These are phyloP conservation scores for Otolemur garnettii DNA, from an alignment of 2,113 vertebrate genomes.

Conservation along the genomic window DNA sequence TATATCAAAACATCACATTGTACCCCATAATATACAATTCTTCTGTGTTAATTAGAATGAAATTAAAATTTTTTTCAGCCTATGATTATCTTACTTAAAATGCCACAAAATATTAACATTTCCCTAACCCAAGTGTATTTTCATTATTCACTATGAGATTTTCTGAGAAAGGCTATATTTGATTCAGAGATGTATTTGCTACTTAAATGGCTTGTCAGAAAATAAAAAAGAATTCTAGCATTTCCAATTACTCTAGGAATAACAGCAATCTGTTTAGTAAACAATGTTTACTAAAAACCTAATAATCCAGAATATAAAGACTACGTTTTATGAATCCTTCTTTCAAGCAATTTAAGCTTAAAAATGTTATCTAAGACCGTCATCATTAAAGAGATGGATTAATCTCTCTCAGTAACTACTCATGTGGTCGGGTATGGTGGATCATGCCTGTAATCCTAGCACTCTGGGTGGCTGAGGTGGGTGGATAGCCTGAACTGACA, in stretches of 20 bases:
- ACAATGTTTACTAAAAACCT: conserved; percentile 40
- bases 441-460: too few species aligned
- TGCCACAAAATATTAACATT: conserved; percentile 47
- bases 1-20: not conserved
- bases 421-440: too few species aligned
- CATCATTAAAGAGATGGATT: not conserved
- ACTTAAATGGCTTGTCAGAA: conserved; percentile 39
- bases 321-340: conserved; percentile 15
- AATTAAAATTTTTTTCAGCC: not conserved
- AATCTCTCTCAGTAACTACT: not conserved
- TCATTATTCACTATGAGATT: conserved; percentile 47
- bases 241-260: conserved; percentile 45
- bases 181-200: conserved; percentile 8
- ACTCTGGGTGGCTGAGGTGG: too few species aligned
- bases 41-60: not conserved
- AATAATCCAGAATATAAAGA: conserved; percentile 34
- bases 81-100: conserved; percentile 45
- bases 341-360: conserved; percentile 45
- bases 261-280: conserved; percentile 24
- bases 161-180: conserved; percentile 45
- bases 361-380: conserved; percentile 36
- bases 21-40: not conserved
- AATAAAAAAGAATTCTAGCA: conserved; percentile 18
- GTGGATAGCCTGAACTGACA: too few species aligned
- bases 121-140: not conserved